Percentiles rank a stretch among this genome's conserved stretches.
phyloP scores from a whole-genome alignment of 2,888 invertebrate species.

The Nebria salina region DNA sequence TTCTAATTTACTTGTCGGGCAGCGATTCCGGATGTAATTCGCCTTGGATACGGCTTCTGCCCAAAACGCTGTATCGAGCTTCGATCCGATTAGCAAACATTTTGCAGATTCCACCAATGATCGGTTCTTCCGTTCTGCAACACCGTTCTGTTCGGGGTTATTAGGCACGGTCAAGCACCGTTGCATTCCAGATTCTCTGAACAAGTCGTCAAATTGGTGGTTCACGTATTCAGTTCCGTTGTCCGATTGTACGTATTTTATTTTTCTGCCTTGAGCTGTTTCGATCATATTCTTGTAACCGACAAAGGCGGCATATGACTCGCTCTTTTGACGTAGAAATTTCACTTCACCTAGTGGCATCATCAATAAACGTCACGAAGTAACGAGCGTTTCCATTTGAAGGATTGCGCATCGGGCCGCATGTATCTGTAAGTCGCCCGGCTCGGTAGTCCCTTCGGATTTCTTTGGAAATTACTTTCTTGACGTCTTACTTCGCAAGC shows the following conservation, averaged over 20 bases:
- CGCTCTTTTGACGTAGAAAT: too few species aligned
- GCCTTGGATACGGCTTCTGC: conserved; percentile 54
- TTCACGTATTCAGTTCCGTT: conserved; percentile 48
- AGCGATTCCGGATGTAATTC: conserved; percentile 53
- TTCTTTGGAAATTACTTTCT: neutral
- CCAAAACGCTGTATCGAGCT: conserved; percentile 51
- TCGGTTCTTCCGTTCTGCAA: conserved; percentile 54
- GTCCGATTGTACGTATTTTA: neutral
- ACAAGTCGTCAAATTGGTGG: conserved; percentile 49
- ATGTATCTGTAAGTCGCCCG: neutral
- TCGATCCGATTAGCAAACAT: conserved; percentile 49
- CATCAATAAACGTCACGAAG: too few species aligned
- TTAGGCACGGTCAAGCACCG: conserved; percentile 49
- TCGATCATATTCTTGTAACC: neutral
- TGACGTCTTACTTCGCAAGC: neutral
- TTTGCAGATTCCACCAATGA: conserved; percentile 53
- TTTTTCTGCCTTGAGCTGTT: too few species aligned
- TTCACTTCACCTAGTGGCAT: too few species aligned
- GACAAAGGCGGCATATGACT: too few species aligned
- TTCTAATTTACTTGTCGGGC: conserved; percentile 48
- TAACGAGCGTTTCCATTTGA: too few species aligned
- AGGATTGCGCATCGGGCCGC: too few species aligned
- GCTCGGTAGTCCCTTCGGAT: neutral
- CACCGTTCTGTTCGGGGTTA: conserved; percentile 55
- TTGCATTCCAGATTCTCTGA: conserved; percentile 50